Percentiles rank a stretch among this genome's conserved stretches.
Evolutionary conservation across 2,888 invertebrate species (phyloP).

Genomic region (Troides oblongomaculatus): DNA sequence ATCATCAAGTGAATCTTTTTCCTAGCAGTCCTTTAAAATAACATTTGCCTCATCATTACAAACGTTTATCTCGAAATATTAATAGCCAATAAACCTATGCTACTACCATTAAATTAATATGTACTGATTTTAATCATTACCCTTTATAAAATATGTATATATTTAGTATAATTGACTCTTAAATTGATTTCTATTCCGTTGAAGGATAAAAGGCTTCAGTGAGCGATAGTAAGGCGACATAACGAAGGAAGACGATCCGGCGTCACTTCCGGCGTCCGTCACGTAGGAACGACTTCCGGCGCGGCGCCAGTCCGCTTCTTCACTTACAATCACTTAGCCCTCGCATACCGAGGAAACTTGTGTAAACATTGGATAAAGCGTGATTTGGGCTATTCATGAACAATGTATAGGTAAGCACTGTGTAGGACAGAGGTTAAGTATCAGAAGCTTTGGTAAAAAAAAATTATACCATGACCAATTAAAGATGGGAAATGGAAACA

Average conservation of each 20-base stretch:
- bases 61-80: no score
- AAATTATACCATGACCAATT: no score
- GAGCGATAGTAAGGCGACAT: conserved; percentile 58
- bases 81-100: no score
- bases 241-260: conserved; percentile 72
- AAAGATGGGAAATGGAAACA: no score
- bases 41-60: no score
- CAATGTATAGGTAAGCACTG: background rate
- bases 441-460: background rate
- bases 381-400: conserved; percentile 22
- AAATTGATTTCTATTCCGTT: conserved; percentile 18
- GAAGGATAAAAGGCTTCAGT: conserved; percentile 51
- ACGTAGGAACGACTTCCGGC: conserved; percentile 76
- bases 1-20: no score
- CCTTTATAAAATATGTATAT: background rate
- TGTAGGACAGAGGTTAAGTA: no score
- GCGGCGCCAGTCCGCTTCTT: conserved; percentile 68
- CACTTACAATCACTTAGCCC: conserved; percentile 77
- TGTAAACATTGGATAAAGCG: conserved; percentile 34
- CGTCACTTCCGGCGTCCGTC: conserved; percentile 75
- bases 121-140: background rate
- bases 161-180: background rate
- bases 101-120: no score
- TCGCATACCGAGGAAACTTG: conserved; percentile 52
- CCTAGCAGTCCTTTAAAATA: no score